These are phyloP conservation scores for Festucalex cinctus DNA, from an alignment of 2,113 vertebrate genomes.

Conservation along the genomic window DNA sequence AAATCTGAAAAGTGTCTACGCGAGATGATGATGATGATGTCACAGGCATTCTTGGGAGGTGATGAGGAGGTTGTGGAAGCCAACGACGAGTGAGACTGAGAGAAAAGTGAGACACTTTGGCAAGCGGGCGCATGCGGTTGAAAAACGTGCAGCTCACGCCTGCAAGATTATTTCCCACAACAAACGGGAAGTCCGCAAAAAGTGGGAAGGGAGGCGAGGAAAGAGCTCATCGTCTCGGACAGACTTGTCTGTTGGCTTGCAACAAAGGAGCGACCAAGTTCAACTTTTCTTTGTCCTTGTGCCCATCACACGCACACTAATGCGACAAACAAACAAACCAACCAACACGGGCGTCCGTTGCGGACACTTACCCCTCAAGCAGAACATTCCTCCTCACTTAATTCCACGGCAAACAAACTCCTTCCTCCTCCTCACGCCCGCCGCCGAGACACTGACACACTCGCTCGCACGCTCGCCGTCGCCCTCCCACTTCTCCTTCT, in stretches of 20 bases:
- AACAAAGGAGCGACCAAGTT: conserved; percentile 38
- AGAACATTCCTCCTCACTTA: conserved; percentile 60
- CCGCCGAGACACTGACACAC: conserved; percentile 41
- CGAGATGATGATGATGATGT: not conserved
- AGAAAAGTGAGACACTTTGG: not conserved
- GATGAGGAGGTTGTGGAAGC: not conserved
- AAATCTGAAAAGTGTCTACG: not conserved
- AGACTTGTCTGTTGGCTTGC: conserved; percentile 29
- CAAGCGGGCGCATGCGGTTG: not conserved
- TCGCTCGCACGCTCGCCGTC: conserved; percentile 37
- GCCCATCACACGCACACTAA: conserved; percentile 7
- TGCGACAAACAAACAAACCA: conserved; percentile 18
- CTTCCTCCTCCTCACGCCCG: conserved; percentile 23
- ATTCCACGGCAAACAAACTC: conserved; percentile 14
- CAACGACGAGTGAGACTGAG: not conserved
- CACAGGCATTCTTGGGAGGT: conserved; percentile 7
- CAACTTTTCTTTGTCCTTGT: conserved; percentile 59
- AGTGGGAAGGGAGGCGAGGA: conserved; percentile 37
- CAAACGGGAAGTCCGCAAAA: too few species aligned
- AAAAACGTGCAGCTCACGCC: not conserved
- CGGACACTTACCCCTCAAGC: conserved; percentile 64
- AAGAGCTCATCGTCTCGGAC: conserved; percentile 20
- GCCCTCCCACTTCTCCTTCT: conserved; percentile 35
- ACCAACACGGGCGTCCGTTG: not conserved
- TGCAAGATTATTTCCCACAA: too few species aligned